Evolutionary conservation across 2,113 vertebrate species (phyloP), one percentile per base, ranked within the genome.

Genomic region (Daubentonia madagascariensis): DNA sequence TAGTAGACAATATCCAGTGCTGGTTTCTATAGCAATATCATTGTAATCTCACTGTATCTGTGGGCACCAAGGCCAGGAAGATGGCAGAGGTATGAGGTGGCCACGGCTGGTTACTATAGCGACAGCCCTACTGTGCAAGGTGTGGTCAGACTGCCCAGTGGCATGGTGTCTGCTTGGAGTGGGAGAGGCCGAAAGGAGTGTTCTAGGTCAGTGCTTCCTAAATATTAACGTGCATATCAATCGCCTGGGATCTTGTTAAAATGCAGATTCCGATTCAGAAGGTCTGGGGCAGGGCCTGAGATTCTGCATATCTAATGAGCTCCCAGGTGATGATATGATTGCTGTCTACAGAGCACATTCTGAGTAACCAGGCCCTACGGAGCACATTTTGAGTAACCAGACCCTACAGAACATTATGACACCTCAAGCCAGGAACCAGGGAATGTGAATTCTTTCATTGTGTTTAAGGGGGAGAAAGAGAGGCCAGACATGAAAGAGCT

Each of bases 11-110:
- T 54, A 54, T 54, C 54, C 73, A 18, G 93, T 1, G n/a, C 63
- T 54, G 89, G 97, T 98, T 98, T 97, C 97, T 97, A 97, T 93
- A 95, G 97, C 80, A 87, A 97, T 97, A 2, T 89, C 81, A 22
- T 75, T 28, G 43, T 35, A 1, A 79, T 67, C 70, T 79, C 30
- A 28, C 87, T 32, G 45, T 30, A 52, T 54, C 85, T 40, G 83
- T 67, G 80, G 68, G 86, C 54, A 87, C 67, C 13, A 59, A 78
- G 54, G 67, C 52, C 72, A 63, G 72, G 85, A 72, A 37, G 28
- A 84, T 59, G 92, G 92, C 84, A 73, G 80, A 94, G 88, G 73
- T n/a, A 70, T 81, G 83, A 87, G 79, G 84, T 37, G 70, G 75
- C 23, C 40, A 0, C 2, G 10, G 11, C 70, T 73, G 78, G 89